phyloP scores from a whole-genome alignment of 2,113 vertebrate genomes.

The Pomatostomus ruficeps region DNA sequence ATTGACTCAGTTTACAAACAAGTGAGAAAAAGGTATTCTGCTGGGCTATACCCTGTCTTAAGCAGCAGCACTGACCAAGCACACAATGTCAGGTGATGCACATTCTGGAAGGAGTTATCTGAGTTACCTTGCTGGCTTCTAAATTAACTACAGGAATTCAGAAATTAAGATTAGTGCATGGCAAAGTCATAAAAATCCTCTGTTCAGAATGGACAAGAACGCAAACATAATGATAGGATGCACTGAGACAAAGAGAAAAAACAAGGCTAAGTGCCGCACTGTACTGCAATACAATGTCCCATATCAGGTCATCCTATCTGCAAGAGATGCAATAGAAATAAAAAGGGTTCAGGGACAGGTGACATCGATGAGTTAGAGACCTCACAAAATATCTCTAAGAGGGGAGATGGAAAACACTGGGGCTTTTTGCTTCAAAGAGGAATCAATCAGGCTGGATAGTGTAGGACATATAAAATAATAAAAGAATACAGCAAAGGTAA shows the following conservation, averaged over 20 bases:
- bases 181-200: neutral
- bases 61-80: neutral
- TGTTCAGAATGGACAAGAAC: neutral
- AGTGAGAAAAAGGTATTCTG: neutral
- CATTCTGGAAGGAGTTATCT: neutral
- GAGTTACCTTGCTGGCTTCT: neutral
- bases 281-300: neutral
- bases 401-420: neutral
- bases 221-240: neutral
- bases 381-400: neutral
- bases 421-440: neutral
- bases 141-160: neutral
- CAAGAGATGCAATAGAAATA: neutral
- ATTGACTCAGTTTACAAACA: neutral
- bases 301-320: neutral
- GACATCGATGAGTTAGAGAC: neutral
- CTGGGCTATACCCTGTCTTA: neutral
- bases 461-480: neutral
- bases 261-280: neutral
- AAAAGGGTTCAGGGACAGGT: neutral
- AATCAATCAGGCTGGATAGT: neutral
- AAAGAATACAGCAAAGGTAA: neutral
- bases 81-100: rapidly evolving
- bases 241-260: neutral
- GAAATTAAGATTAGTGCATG: neutral